A percentile compares a stretch with the other conserved stretches of the same genome.
Conservation (phyloP, 2,113 vertebrate genomes). For the Sarotherodon lohbergeri region DNA sequence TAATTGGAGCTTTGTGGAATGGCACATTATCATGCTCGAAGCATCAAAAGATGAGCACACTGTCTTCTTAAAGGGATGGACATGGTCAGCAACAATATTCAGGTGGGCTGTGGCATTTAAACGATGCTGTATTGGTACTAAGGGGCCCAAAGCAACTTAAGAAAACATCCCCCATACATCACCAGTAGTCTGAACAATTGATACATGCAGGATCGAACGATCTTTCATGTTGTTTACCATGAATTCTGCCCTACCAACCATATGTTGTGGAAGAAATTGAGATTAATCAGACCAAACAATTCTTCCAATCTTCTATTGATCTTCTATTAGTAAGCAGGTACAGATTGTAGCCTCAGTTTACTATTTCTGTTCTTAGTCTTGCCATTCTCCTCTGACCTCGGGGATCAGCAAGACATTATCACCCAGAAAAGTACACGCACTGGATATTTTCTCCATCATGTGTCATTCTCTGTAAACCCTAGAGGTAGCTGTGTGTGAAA, state of each 20-base stretch:
- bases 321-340: background rate
- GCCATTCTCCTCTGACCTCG: background rate
- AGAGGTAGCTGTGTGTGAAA: background rate
- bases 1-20: background rate
- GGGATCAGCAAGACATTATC: background rate
- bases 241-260: background rate
- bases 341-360: background rate
- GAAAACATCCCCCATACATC: background rate
- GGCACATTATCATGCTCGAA: background rate
- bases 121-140: background rate
- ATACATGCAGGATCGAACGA: background rate
- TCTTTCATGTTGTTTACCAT: background rate
- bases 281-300: background rate
- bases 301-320: background rate
- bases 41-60: background rate
- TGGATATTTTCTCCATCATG: background rate
- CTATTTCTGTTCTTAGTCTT: background rate
- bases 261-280: background rate
- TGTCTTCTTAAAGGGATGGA: background rate
- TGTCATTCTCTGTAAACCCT: background rate
- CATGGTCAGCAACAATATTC: background rate
- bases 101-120: background rate
- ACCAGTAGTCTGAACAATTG: background rate
- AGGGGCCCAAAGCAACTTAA: background rate
- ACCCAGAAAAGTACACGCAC: background rate